Conservation (phyloP, 2,888 invertebrate species). For the Anoncus sp. region DNA sequence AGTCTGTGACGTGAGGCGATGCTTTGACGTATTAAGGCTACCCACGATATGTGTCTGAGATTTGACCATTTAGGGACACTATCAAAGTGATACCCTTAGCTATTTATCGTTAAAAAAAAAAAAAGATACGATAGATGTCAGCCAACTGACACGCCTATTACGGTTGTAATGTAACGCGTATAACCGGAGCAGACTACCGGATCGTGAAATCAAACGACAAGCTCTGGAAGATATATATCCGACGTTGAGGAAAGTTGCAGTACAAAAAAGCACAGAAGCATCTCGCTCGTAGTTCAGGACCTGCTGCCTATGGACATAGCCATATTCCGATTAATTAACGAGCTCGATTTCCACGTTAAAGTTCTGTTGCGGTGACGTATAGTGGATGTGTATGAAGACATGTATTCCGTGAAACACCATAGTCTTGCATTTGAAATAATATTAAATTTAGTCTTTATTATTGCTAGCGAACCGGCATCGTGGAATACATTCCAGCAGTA, state of each 20-base stretch:
- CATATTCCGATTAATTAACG: background rate
- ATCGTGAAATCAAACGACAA: slow-evolving; percentile 19
- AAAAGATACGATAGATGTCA: slow-evolving; percentile 9
- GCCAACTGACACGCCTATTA: slow-evolving; percentile 22
- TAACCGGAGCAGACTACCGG: background rate
- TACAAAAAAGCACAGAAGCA: slow-evolving; percentile 3
- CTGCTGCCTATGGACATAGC: background rate
- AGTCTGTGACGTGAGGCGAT: slow-evolving; percentile 59
- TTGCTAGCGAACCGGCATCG: slow-evolving; percentile 14
- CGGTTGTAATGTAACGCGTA: background rate
- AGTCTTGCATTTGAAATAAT: slow-evolving; percentile 42
- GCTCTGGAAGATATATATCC: background rate
- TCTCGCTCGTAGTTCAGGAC: background rate
- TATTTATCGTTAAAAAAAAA: slow-evolving; percentile 32
- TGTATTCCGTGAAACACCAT: slow-evolving; percentile 35
- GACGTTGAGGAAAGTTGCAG: background rate
- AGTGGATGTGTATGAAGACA: slow-evolving; percentile 19
- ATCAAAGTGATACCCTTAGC: slow-evolving; percentile 18
- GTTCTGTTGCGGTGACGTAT: slow-evolving; percentile 4
- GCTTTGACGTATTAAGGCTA: slow-evolving; percentile 60
- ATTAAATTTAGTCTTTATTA: slow-evolving; percentile 35
- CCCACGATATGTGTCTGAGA: slow-evolving; percentile 17
- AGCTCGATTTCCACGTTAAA: slow-evolving; percentile 7
- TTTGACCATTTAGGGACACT: slow-evolving; percentile 38
- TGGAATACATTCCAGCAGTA: slow-evolving; percentile 46